Evolutionary conservation across 2,113 vertebrate genomes (phyloP).

Genomic region (Dolichallabes microphthalmus): DNA sequence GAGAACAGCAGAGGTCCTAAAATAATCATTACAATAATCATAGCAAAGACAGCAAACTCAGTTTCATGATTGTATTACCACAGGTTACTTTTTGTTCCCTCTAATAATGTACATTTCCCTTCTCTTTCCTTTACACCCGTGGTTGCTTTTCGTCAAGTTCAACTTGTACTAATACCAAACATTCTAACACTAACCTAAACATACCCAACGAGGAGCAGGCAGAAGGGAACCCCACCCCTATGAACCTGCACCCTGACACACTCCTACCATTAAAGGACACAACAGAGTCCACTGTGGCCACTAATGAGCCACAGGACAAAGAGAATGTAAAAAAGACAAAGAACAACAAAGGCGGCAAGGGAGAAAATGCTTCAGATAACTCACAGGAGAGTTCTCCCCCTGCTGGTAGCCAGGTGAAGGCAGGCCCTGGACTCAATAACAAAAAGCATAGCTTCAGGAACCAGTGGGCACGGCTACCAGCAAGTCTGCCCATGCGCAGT

Average conservation of each 20-base stretch:
- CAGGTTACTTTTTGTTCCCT: not conserved
- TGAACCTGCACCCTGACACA: conserved; percentile 59
- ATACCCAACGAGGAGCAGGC: conserved; percentile 61
- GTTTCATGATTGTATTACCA: not conserved
- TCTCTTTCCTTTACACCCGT: conserved; percentile 13
- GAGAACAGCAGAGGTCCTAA: no score
- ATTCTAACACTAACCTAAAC: conserved; percentile 63
- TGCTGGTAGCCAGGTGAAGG: conserved; percentile 55
- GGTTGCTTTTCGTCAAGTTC: conserved; percentile 54
- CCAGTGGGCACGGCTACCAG: conserved; percentile 65
- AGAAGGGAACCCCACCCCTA: conserved; percentile 62
- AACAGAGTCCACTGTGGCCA: conserved; percentile 43
- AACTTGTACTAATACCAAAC: conserved; percentile 63
- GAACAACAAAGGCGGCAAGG: conserved; percentile 64
- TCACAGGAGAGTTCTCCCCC: conserved; percentile 46
- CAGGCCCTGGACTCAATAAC: conserved; percentile 54
- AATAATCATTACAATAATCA: not conserved
- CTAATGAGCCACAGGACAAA: conserved; percentile 59
- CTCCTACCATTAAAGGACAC: conserved; percentile 57
- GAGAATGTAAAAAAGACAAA: conserved; percentile 68
- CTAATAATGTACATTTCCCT: conserved; percentile 1
- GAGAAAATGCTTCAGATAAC: conserved; percentile 54
- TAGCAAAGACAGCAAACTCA: not conserved
- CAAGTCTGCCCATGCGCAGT: conserved; percentile 67
- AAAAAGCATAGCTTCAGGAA: conserved; percentile 68